Evolutionary conservation across 2,888 invertebrate genomes (phyloP).

Genomic region (Himalopsyche japonica): DNA sequence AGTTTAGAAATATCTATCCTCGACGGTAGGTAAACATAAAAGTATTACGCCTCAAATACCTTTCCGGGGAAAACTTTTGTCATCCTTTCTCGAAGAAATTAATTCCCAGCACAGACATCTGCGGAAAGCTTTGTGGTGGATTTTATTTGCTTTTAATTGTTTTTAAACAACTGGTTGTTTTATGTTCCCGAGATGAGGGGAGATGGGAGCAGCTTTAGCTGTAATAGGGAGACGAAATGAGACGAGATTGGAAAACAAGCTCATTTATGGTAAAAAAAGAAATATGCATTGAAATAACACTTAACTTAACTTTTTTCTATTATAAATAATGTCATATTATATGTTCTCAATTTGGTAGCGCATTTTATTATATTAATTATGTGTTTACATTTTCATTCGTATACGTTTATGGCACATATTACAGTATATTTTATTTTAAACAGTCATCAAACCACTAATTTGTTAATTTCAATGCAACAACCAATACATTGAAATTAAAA

Average conservation of each 20-base stretch:
- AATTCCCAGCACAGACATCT: constrained; percentile 38
- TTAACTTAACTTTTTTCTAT: too few species aligned
- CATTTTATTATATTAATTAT: too few species aligned
- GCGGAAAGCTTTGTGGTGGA: constrained; percentile 34
- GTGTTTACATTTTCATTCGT: too few species aligned
- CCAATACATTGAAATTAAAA: too few species aligned
- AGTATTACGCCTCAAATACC: neutral
- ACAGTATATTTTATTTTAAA: too few species aligned
- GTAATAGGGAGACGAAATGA: neutral
- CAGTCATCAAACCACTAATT: too few species aligned
- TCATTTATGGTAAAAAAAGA: too few species aligned
- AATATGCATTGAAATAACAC: too few species aligned
- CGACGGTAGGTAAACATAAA: neutral
- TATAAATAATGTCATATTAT: too few species aligned
- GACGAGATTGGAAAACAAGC: neutral
- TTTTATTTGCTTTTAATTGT: constrained; percentile 55
- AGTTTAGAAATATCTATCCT: neutral
- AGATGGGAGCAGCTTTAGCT: neutral
- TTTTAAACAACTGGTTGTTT: constrained; percentile 51
- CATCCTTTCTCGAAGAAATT: constrained; percentile 38
- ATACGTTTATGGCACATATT: too few species aligned
- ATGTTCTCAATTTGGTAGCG: too few species aligned
- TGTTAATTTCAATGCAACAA: too few species aligned
- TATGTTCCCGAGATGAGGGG: constrained; percentile 42
- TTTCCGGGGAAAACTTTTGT: constrained; percentile 28